Evolutionary conservation across 2,888 invertebrate species (phyloP).

Genomic region (Eristalis tenax): DNA sequence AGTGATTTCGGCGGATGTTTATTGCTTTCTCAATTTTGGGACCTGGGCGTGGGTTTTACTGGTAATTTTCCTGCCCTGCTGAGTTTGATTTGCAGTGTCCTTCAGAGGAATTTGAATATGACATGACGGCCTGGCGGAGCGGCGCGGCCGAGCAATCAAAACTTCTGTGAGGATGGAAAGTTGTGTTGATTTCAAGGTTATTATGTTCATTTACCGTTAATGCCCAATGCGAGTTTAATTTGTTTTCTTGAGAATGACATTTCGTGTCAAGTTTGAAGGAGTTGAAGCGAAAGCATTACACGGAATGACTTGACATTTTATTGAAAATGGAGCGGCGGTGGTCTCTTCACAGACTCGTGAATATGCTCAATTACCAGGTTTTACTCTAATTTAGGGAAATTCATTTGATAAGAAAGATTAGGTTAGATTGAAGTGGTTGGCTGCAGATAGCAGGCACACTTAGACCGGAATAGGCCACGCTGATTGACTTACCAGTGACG

Average conservation of each 20-base stretch:
- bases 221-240: neutral
- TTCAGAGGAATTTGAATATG: slow-evolving; percentile 43
- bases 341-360: neutral
- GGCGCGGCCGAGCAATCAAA: slow-evolving; percentile 30
- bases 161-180: slow-evolving; percentile 20
- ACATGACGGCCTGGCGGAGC: slow-evolving; percentile 32
- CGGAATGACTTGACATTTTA: neutral
- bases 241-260: neutral
- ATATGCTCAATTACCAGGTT: neutral
- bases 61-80: neutral
- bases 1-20: slow-evolving; percentile 1
- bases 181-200: slow-evolving; percentile 23
- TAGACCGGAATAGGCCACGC: no score
- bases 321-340: neutral
- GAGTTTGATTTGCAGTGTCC: slow-evolving; percentile 16
- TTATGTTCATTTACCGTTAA: neutral
- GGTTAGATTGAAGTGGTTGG: neutral
- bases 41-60: neutral
- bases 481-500: no score
- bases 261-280: neutral
- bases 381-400: neutral
- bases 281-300: neutral
- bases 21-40: neutral
- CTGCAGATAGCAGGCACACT: no score
- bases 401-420: neutral